Base-by-base conservation (phyloP, 2,113 vertebrate genomes). In the Rhabdomys dilectus region DNA sequence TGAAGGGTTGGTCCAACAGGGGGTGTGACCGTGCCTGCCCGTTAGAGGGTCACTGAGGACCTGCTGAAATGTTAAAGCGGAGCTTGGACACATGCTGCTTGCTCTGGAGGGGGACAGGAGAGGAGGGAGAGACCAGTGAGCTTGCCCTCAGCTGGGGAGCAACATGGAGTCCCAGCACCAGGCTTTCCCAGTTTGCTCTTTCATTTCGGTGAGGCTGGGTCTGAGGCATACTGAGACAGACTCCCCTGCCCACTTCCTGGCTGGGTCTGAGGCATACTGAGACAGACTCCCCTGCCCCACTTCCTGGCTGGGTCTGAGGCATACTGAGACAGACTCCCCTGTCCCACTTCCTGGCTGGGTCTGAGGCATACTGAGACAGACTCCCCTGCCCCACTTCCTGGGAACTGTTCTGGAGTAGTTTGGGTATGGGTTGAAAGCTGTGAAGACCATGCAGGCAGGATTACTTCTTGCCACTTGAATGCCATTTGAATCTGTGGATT, bases 401-500 rank as follows among this genome's bases (percentile, higher is more conserved):
- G 60, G 16, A 60, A 17, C 1, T 0, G 17, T 66, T 84, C 19
- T 4, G 60, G 45, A 92, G 56, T 45, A n/a, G 34, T 60, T 66
- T 15, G 26, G 34, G 51, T 22, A 58, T 66, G 31, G 48, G 42
- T 48, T 58, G 68, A 66, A 70, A 68, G 45, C n/a, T 17, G 24
- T 48, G 90, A 93, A 68, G 84, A 42, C n/a, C 2, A 2, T 45
- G 62, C 53, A 36, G 81, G 34, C n/a, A 3, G 78, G 11, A 26
- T 80, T 34, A 70, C 31, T 29, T 36, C 84, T 80, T 73, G 19
- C 85, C 75, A 7, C 88, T 88, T 15, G 45, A 90, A 29, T 53
- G 56, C 89, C 22, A 0, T 7, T 3, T 0, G 0, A 42, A 7
- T 42, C 88, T 73, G n/a, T 26, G 29, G n/a, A 13, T 76, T 62